Conservation (phyloP, 2,888 invertebrate genomes). For the Loripinus fragilis region DNA sequence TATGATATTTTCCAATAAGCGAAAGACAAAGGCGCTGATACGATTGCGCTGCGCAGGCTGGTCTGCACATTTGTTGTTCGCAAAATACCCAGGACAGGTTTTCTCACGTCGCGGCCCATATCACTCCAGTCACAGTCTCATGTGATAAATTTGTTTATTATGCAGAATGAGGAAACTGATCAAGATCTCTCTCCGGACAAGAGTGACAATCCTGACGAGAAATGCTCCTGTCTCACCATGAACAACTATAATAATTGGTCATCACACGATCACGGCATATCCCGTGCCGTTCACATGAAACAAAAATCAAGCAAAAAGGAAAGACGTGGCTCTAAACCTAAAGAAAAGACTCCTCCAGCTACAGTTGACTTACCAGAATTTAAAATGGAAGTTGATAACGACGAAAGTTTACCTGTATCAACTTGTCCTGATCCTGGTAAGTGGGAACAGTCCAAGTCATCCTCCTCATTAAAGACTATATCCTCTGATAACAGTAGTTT, state of each 20-base stretch:
- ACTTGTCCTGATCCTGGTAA: neutral
- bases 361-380: neutral
- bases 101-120: no score
- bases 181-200: constrained; percentile 44
- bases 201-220: constrained; percentile 17
- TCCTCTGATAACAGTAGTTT: constrained; percentile 19
- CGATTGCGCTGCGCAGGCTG: no score
- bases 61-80: no score
- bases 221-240: constrained; percentile 24
- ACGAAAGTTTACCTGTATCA: neutral
- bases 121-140: no score
- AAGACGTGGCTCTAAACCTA: constrained; percentile 25
- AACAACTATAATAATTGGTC: constrained; percentile 22
- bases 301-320: constrained; percentile 49
- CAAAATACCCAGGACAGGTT: no score
- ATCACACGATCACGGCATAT: constrained; percentile 47
- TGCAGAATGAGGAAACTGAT: constrained; percentile 65
- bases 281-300: constrained; percentile 29
- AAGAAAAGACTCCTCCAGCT: neutral
- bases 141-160: constrained; percentile 6
- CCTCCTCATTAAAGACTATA: constrained; percentile 5
- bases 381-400: constrained; percentile 14
- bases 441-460: constrained; percentile 4
- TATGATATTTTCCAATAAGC: no score
- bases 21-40: no score